These are phyloP conservation scores for Scaptomyza graminum DNA, from an alignment of 1,140 invertebrate species.

Conservation along the genomic window DNA sequence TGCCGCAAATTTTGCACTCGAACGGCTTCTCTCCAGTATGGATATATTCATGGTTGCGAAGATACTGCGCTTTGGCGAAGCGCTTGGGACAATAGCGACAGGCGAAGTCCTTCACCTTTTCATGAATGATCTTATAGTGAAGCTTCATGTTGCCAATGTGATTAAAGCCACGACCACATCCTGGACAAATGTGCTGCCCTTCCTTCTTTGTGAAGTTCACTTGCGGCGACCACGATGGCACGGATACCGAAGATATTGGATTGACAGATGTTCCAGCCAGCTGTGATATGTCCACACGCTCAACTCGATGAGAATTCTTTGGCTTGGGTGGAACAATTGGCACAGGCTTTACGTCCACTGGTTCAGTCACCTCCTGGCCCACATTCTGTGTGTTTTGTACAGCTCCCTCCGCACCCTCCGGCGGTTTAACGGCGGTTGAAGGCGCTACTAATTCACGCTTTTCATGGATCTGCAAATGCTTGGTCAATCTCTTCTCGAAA, in stretches of 20 bases:
- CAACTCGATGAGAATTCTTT: slow-evolving; percentile 60
- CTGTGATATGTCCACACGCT: slow-evolving; percentile 75
- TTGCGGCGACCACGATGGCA: slow-evolving; percentile 78
- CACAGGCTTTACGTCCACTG: slow-evolving; percentile 26
- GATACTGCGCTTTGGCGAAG: slow-evolving; percentile 80
- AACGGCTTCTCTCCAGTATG: slow-evolving; percentile 84
- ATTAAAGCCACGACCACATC: slow-evolving; percentile 77
- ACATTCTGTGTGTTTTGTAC: slow-evolving; percentile 2
- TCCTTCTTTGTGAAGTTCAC: slow-evolving; percentile 81
- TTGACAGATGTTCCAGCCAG: slow-evolving; percentile 78
- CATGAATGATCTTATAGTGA: slow-evolving; percentile 78
- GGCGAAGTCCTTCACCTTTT: slow-evolving; percentile 80
- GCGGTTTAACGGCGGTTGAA: slow-evolving; percentile 41
- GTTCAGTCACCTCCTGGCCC: slow-evolving; percentile 33
- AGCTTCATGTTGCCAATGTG: slow-evolving; percentile 77
- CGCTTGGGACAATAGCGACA: slow-evolving; percentile 79
- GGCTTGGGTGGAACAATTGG: slow-evolving; percentile 40
- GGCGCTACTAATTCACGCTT: slow-evolving; percentile 69
- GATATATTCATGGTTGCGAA: slow-evolving; percentile 81
- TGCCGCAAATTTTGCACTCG: slow-evolving; percentile 75
- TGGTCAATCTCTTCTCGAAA: slow-evolving; percentile 69
- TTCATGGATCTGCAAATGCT: slow-evolving; percentile 77
- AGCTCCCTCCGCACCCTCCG: slow-evolving; percentile 24
- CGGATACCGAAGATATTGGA: slow-evolving; percentile 74
- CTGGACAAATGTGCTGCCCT: slow-evolving; percentile 76